Evolutionary conservation across 1,140 invertebrate species (phyloP).

Genomic region (Sweltsa coloradensis): DNA sequence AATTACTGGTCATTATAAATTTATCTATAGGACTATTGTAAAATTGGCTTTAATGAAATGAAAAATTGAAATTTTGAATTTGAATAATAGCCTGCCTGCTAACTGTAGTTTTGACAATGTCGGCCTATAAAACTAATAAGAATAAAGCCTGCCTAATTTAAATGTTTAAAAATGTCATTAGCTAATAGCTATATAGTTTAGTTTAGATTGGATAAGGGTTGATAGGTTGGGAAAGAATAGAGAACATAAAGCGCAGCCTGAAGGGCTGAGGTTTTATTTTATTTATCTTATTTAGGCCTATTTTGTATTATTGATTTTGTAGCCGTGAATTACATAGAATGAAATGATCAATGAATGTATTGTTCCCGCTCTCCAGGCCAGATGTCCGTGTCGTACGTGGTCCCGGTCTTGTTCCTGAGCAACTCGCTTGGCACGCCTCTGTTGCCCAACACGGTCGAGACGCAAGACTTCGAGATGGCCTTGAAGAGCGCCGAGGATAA

Average conservation of each 20-base stretch:
- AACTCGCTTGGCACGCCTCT: slow-evolving; percentile 60
- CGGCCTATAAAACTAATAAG: too few species aligned
- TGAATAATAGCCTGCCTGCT: too few species aligned
- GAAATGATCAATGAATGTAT: not conserved
- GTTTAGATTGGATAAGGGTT: too few species aligned
- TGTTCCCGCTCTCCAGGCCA: slow-evolving; percentile 38
- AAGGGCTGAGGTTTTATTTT: not conserved
- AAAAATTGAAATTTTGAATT: not conserved
- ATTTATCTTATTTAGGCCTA: not conserved
- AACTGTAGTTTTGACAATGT: too few species aligned
- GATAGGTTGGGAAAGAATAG: too few species aligned
- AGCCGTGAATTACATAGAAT: too few species aligned
- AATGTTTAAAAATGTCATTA: too few species aligned
- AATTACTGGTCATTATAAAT: not conserved
- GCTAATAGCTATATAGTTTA: too few species aligned
- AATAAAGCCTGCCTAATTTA: too few species aligned
- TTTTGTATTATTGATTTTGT: slow-evolving; percentile 1
- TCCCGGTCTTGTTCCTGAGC: slow-evolving; percentile 61
- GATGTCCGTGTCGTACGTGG: slow-evolving; percentile 52
- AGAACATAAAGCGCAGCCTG: too few species aligned
- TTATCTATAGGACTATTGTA: not conserved
- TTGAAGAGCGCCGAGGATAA: slow-evolving; percentile 46
- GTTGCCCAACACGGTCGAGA: slow-evolving; percentile 60
- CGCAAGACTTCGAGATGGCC: slow-evolving; percentile 60
- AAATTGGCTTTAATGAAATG: not conserved